phyloP scores from a whole-genome alignment of 2,797 vertebrate species.

The Agapornis canus region DNA sequence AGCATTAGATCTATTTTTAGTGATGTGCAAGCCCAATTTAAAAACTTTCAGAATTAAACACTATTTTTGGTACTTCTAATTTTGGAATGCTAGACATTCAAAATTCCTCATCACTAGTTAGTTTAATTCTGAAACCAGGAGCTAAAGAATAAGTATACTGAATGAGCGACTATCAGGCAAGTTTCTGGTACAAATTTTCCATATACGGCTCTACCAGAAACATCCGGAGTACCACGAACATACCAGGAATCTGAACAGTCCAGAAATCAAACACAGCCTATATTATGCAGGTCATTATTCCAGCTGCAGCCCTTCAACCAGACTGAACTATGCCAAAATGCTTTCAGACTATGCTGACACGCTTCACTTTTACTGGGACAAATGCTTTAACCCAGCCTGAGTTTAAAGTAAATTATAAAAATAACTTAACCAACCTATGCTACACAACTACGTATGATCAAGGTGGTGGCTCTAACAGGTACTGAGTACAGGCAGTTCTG shows the following conservation, averaged over 20 bases:
- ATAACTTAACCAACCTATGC: background rate
- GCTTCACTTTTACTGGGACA: background rate
- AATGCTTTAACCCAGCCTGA: background rate
- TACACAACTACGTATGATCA: accelerated
- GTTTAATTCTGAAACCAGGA: background rate
- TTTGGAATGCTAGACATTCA: background rate
- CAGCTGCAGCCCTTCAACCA: background rate
- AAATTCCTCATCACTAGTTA: background rate
- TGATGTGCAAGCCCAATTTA: background rate
- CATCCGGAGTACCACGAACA: background rate
- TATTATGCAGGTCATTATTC: background rate
- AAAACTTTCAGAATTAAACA: background rate
- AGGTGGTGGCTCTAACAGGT: background rate
- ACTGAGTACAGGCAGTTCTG: background rate
- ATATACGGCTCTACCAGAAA: background rate
- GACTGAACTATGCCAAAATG: background rate
- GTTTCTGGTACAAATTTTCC: background rate
- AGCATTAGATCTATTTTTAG: background rate
- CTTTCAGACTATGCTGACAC: background rate
- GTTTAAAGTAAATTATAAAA: background rate
- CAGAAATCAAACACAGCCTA: background rate
- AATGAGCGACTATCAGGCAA: background rate
- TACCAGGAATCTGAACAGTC: background rate
- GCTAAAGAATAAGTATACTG: background rate
- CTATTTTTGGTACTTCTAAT: background rate